Evolutionary conservation across 2,888 invertebrate genomes (phyloP).

Genomic region (Chrysomela aeneicollis): DNA sequence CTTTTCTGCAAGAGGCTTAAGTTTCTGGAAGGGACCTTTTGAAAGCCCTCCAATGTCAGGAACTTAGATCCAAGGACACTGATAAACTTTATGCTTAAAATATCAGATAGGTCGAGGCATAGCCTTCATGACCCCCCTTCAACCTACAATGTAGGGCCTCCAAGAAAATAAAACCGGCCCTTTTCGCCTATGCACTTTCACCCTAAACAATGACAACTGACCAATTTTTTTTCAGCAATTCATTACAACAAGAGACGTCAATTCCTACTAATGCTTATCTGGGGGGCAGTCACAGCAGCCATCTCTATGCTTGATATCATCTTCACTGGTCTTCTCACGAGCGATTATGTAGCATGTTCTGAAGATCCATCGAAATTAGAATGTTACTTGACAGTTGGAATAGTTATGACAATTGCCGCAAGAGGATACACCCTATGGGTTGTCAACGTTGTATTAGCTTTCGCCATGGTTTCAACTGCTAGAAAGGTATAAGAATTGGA

Average conservation of each 20-base stretch:
- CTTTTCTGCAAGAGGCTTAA: no score
- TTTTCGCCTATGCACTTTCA: no score
- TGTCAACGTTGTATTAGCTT: slow-evolving; percentile 55
- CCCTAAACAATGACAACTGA: no score
- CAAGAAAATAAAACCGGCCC: no score
- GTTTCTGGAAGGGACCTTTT: no score
- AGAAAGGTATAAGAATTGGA: slow-evolving; percentile 33
- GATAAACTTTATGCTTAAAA: no score
- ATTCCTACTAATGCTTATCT: slow-evolving; percentile 27
- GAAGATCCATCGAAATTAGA: background rate
- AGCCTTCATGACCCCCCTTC: no score
- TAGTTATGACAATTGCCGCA: slow-evolving; percentile 56
- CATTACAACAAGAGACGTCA: slow-evolving; percentile 32
- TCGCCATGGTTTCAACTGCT: slow-evolving; percentile 33
- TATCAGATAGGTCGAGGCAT: no score
- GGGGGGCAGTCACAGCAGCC: slow-evolving; percentile 35
- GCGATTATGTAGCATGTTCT: slow-evolving; percentile 38
- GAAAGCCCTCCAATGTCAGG: no score
- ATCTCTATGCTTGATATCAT: slow-evolving; percentile 43
- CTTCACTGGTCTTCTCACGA: slow-evolving; percentile 36
- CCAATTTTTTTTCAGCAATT: slow-evolving; percentile 41
- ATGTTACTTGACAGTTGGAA: slow-evolving; percentile 41
- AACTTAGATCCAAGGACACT: no score
- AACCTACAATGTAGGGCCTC: no score
- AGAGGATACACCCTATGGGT: slow-evolving; percentile 62